These are phyloP conservation scores for Remorina albescens DNA, from an alignment of 2,797 vertebrate species.

Conservation along the genomic window DNA sequence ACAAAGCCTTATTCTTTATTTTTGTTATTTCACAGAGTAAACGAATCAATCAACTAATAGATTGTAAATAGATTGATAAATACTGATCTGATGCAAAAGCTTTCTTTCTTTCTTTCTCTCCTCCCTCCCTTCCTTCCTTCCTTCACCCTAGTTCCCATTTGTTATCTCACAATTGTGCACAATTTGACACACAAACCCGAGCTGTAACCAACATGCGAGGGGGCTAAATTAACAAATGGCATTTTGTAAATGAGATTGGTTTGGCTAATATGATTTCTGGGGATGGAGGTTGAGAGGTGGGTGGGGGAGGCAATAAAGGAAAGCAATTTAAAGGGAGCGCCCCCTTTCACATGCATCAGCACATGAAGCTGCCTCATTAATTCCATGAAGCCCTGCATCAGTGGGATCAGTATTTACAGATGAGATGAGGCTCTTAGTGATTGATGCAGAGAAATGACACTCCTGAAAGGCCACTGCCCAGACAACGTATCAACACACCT, in stretches of 20 bases:
- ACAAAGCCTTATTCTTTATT: not conserved
- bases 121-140: not conserved
- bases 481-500: conserved; percentile 54
- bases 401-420: conserved; percentile 82
- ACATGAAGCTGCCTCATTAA: conserved; percentile 81
- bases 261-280: conserved; percentile 80
- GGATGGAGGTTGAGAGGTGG: conserved; percentile 27
- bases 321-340: conserved; percentile 75
- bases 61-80: conserved; percentile 11
- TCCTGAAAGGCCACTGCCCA: conserved; percentile 23
- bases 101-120: not conserved
- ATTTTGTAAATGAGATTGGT: conserved; percentile 79
- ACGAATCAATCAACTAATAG: conserved; percentile 13
- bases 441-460: conserved; percentile 50
- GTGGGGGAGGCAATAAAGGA: conserved; percentile 67
- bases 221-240: conserved; percentile 77
- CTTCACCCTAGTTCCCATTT: not conserved
- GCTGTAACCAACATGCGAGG: conserved; percentile 26
- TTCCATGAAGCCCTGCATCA: conserved; percentile 80
- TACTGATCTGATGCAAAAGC: not conserved
- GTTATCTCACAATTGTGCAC: not conserved
- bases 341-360: conserved; percentile 75
- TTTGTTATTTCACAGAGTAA: conserved; percentile 20
- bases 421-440: conserved; percentile 61
- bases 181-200: conserved; percentile 32